A percentile compares a stretch with the other conserved stretches of the same genome.
Evolutionary conservation across 1,140 invertebrate genomes (phyloP).

Genomic region (Aphaenogaster ashmeadi): DNA sequence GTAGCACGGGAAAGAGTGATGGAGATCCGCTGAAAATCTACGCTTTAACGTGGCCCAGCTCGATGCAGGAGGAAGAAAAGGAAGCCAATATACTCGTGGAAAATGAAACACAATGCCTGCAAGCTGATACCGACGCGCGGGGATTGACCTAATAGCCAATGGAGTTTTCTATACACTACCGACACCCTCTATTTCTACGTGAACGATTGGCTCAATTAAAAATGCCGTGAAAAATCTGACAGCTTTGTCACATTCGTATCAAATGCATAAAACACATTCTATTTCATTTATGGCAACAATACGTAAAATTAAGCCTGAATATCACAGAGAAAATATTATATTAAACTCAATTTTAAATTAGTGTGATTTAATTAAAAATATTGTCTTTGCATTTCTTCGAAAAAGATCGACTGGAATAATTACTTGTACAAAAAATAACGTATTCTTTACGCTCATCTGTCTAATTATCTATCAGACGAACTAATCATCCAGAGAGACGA

Average conservation of each 20-base stretch:
- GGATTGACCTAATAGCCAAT: conserved; percentile 64
- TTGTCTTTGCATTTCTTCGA: not conserved
- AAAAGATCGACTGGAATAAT: not conserved
- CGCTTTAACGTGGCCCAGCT: conserved; percentile 53
- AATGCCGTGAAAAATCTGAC: conserved; percentile 35
- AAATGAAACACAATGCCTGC: conserved; percentile 65
- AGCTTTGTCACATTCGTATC: not conserved
- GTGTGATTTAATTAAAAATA: not conserved
- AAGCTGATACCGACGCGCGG: conserved; percentile 54
- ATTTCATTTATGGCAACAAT: not conserved
- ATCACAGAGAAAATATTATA: not conserved
- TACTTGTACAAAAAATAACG: conserved; percentile 13
- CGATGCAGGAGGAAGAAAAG: conserved; percentile 20
- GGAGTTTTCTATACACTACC: conserved; percentile 33
- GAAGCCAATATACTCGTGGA: conserved; percentile 61
- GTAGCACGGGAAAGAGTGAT: conserved; percentile 14
- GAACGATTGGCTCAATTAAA: conserved; percentile 61
- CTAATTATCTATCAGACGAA: conserved; percentile 32
- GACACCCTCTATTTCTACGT: conserved; percentile 32
- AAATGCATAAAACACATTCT: not conserved
- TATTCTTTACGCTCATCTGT: conserved; percentile 18
- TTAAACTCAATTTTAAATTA: not conserved
- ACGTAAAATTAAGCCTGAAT: not conserved
- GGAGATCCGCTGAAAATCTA: conserved; percentile 59
- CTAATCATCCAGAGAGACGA: conserved; percentile 27